Percentiles rank a stretch among this genome's conserved stretches.
These are phyloP conservation scores for Bombylius discolor DNA, from an alignment of 2,888 invertebrate species.

Conservation along the genomic window DNA sequence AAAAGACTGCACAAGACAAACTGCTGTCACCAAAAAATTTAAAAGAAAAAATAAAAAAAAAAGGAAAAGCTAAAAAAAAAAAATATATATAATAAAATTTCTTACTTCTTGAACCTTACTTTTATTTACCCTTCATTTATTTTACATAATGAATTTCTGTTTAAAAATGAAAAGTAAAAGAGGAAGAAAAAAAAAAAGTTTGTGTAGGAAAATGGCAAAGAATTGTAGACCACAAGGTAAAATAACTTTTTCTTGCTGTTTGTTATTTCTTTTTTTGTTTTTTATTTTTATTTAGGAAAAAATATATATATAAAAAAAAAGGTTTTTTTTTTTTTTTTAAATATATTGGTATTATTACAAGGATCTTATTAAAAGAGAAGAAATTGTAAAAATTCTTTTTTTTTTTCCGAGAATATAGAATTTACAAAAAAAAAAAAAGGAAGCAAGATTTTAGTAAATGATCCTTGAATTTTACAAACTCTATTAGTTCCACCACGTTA, in stretches of 20 bases:
- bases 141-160: not conserved
- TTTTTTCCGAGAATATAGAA: not conserved
- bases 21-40: too few species aligned
- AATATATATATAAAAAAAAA: not conserved
- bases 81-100: not conserved
- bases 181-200: not conserved
- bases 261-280: slow-evolving; percentile 1
- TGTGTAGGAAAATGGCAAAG: too few species aligned
- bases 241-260: too few species aligned
- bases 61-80: not conserved
- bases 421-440: not conserved
- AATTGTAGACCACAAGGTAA: too few species aligned
- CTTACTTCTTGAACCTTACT: not conserved
- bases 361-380: too few species aligned
- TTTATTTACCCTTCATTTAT: not conserved
- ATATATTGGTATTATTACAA: too few species aligned
- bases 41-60: not conserved
- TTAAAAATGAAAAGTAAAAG: not conserved
- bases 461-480: slow-evolving; percentile 6
- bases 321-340: slow-evolving; percentile 3
- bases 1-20: too few species aligned
- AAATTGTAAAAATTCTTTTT: too few species aligned
- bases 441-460: not conserved
- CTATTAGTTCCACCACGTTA: slow-evolving; percentile 8
- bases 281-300: not conserved